These are phyloP conservation scores for Adelges cooleyi DNA, from an alignment of 1,140 invertebrate species.

Conservation along the genomic window DNA sequence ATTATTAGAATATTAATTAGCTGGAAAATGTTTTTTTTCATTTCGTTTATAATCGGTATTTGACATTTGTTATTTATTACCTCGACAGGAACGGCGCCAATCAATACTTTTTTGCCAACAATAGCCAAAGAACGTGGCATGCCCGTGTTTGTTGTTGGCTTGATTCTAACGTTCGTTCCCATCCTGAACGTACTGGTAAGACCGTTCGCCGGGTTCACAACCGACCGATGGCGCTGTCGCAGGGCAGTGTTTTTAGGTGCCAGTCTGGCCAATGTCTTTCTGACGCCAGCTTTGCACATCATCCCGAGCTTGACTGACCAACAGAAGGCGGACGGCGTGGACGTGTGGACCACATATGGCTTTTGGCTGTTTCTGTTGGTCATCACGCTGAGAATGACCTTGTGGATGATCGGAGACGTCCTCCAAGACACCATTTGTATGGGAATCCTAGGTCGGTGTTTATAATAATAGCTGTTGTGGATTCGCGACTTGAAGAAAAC, in stretches of 20 bases:
- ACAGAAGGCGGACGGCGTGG: neutral
- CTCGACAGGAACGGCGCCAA: conserved; percentile 71
- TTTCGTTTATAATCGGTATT: too few relatives aligned
- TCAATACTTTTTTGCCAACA: conserved; percentile 68
- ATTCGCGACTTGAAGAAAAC: too few relatives aligned
- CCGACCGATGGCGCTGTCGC: conserved; percentile 64
- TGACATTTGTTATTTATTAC: too few relatives aligned
- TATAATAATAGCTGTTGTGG: too few relatives aligned
- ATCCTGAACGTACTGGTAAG: conserved; percentile 67
- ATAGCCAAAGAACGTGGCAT: conserved; percentile 73
- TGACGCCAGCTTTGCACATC: neutral
- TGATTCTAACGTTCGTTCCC: conserved; percentile 65
- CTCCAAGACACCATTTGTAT: neutral
- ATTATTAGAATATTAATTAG: too few relatives aligned
- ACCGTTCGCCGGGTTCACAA: conserved; percentile 63
- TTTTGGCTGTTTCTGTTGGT: neutral
- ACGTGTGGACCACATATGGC: neutral
- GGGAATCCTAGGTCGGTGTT: neutral
- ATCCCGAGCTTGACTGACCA: neutral
- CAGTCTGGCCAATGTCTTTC: neutral
- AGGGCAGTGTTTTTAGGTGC: conserved; percentile 54
- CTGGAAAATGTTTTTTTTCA: too few relatives aligned
- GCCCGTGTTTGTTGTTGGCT: conserved; percentile 57
- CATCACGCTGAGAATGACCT: neutral
- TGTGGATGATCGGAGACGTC: neutral